Percentiles rank a stretch among this genome's conserved stretches.
These are phyloP conservation scores for Ctenomys sociabilis DNA, from an alignment of 2,113 vertebrate species.

Conservation along the genomic window DNA sequence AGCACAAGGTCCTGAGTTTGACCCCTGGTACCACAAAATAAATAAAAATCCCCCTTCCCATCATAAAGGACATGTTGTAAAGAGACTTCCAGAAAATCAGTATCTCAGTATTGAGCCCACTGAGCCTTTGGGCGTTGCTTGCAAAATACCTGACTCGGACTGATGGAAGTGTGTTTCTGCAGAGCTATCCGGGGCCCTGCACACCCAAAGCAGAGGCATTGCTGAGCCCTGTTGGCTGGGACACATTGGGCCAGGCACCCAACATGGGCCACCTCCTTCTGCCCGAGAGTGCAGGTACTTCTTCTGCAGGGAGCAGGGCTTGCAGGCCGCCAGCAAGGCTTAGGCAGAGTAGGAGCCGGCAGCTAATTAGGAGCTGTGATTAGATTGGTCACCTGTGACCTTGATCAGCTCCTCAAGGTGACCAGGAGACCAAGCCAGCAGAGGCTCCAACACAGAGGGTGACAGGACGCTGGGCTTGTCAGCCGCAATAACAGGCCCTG, in stretches of 20 bases:
- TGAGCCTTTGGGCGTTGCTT: background rate
- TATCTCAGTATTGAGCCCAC: background rate
- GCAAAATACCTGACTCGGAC: background rate
- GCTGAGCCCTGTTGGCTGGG: background rate
- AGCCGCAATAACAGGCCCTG: background rate
- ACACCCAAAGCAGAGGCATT: background rate
- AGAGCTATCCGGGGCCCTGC: background rate
- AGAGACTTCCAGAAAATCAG: slow-evolving; percentile 10
- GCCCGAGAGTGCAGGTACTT: background rate
- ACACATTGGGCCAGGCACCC: background rate
- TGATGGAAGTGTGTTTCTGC: background rate
- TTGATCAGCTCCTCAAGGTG: background rate
- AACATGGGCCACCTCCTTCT: background rate
- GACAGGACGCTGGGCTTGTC: slow-evolving; percentile 40
- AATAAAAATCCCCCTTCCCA: background rate
- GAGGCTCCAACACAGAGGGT: background rate
- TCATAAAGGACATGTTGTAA: background rate
- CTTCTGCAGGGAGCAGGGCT: background rate
- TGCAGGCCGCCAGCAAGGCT: background rate
- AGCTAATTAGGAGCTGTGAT: slow-evolving; percentile 76
- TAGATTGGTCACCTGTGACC: slow-evolving; percentile 62
- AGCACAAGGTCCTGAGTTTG: too few species aligned
- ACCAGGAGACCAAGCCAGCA: background rate
- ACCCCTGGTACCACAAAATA: too few species aligned
- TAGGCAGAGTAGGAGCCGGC: slow-evolving; percentile 57